Evolutionary conservation across 2,888 invertebrate genomes (phyloP), one percentile per base, ranked within the genome.

Genomic region (Serrognathus titanus): DNA sequence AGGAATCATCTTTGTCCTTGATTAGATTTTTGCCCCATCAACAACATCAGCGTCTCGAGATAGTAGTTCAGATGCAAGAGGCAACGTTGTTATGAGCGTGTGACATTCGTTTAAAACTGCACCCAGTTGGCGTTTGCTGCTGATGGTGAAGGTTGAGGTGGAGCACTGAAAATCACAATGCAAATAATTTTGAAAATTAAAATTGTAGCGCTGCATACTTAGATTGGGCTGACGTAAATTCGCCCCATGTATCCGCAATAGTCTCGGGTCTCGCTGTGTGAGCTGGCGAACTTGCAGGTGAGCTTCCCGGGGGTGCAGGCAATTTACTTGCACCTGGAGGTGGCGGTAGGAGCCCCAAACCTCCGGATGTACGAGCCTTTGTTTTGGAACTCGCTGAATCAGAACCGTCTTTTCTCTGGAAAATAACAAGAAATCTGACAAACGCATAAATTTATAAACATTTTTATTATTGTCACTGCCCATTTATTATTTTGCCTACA

Each of bases 361-460:
- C 69, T 38, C 65, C 63, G 6, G 59, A 46, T 4, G 84, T 75
- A 66, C 85, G 84, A 57, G 82, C 73, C 72, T 87, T 89, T 2
- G 87, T 80, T 69, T 88, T 87, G 57, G 86, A 84, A 41, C 40
- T 51, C 10, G 75, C 71, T 39, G 82, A 83, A 72, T 94, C 93
- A 51, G 85, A 85, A 16, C 93, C 93, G 78, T 94, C 94, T 77
- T 92, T 94, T 82, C 94, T 94, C 92, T 93, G 71, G 10, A 77
- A 65, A 54, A 59, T 61, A 49, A 54, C 5, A 45, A 4, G 13
- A 3, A 35, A 35, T 31, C 11, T 24, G 2, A 5, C 2, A 24
- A 6, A 24, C 1, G 1, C 4, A 5, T 31, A 31, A 16, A 16
- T 16, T 16, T n/a, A n/a, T n/a, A n/a, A n/a, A n/a, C n/a, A n/a